Base-by-base conservation (phyloP, 2,113 vertebrate genomes). In the Rattus rattus region DNA sequence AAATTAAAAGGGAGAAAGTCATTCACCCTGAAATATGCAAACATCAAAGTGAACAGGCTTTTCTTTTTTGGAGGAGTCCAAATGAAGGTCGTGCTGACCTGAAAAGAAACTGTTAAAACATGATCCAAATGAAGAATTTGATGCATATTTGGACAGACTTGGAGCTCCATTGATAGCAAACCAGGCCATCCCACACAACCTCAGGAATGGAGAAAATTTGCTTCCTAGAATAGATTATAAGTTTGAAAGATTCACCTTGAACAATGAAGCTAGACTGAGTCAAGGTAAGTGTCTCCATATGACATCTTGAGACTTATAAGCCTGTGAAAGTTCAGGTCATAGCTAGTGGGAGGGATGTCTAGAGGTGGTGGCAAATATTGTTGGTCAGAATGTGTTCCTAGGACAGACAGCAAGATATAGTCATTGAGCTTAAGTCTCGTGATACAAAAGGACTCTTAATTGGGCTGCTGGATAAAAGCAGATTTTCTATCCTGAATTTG, bases 1-100 rank as follows among this genome's bases (percentile, higher is more conserved):
- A 98, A 96, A 97, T 92, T 92, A 94, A 94, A 91, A 13, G 52
- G 83, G 19, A 96, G 52, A 90, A 96, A 97, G 72, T 79, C 72
- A 79, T 63, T 88, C 94, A 89, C 95, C 90, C 86, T 65, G 19
- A 54, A 97, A 96, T 96, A 96, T 24, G 67, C 47, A 56, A 63
- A 69, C 59, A 73, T 88, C 81, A 95, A 85, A 86, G 72, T 85
- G 86, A 92, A 95, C 59, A 92, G 69, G 88, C 81, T 94, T n/a
- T 92, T 94, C 94, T 95, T 90, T 94, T 97, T 89, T 28, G 59
- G 73, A 83, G 67, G 54, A 89, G 43, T 92, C 39, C 86, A 79
- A 92, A 88, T 33, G 59, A 69, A 89, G 91, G 73, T 93, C 88
- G 26, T 75, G 49, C n/a, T 97, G 94, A 95, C 96, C 96, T 91